A percentile compares a stretch with the other conserved stretches of the same genome.
Conservation (phyloP, 1,140 invertebrate genomes). For the Dendroctonus valens region DNA sequence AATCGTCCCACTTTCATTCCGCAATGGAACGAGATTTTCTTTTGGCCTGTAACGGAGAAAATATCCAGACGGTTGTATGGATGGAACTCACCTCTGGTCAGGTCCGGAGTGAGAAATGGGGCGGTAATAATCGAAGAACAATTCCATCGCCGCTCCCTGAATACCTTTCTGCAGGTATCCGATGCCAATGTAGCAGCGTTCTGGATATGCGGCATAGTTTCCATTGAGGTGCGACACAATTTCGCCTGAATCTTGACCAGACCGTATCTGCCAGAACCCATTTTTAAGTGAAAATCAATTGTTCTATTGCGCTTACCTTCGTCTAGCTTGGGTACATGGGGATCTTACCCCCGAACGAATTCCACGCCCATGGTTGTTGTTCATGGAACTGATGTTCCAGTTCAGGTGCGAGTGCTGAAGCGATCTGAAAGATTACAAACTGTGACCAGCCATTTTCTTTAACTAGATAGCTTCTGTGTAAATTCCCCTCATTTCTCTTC, state of each 20-base stretch:
- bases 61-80: neutral
- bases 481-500: too few relatives aligned
- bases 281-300: neutral
- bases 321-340: conserved; percentile 43
- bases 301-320: conserved; percentile 27
- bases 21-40: neutral
- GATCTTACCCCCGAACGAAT: conserved; percentile 45
- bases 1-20: neutral
- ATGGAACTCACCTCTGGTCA: conserved; percentile 64
- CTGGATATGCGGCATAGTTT: conserved; percentile 72
- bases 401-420: conserved; percentile 48
- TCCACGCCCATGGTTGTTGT: conserved; percentile 42
- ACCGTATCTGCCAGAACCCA: conserved; percentile 36
- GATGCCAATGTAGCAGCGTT: conserved; percentile 67
- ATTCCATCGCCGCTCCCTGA: conserved; percentile 77
- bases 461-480: too few relatives aligned
- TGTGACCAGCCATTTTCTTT: too few relatives aligned
- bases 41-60: conserved; percentile 1
- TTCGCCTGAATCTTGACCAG: conserved; percentile 48
- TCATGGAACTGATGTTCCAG: conserved; percentile 45
- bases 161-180: conserved; percentile 69
- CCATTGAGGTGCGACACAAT: conserved; percentile 46
- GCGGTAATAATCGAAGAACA: conserved; percentile 75
- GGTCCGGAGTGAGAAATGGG: conserved; percentile 70
- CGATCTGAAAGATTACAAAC: conserved; percentile 38